Evolutionary conservation across 2,797 vertebrate genomes (phyloP).

Genomic region (Sebastes nivosus): DNA sequence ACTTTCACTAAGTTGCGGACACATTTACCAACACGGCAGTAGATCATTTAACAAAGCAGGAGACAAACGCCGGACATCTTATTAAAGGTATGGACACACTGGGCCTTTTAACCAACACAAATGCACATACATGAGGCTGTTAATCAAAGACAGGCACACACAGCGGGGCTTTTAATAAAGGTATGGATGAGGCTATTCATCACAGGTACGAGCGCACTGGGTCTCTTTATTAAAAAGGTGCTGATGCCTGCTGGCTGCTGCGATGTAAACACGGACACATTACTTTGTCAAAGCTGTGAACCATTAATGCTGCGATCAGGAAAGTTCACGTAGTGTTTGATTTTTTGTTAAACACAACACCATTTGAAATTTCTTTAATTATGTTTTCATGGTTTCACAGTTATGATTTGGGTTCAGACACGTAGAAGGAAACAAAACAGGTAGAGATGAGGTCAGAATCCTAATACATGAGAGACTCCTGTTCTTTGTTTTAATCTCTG

Average conservation of each 20-base stretch:
- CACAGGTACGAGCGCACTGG: constrained; percentile 31
- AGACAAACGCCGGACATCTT: not conserved
- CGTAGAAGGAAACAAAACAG: not conserved
- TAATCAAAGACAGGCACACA: constrained; percentile 31
- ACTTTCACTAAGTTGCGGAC: not conserved
- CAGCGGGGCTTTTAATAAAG: constrained; percentile 44
- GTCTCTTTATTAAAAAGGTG: constrained; percentile 22
- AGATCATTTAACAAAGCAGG: constrained; percentile 17
- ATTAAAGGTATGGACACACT: constrained; percentile 19
- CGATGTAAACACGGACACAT: constrained; percentile 5
- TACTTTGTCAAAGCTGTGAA: not conserved
- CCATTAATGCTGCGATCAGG: not conserved
- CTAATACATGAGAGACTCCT: no score
- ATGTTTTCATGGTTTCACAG: not conserved
- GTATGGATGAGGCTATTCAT: constrained; percentile 42
- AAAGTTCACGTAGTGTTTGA: not conserved
- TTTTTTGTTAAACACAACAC: not conserved
- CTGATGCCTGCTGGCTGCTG: constrained; percentile 22
- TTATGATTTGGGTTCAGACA: no score
- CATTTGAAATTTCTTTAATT: not conserved
- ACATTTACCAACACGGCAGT: not conserved
- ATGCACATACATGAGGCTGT: constrained; percentile 9
- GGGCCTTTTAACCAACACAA: constrained; percentile 25
- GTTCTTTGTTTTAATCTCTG: no score
- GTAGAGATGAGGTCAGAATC: no score